Base-by-base conservation (phyloP, 2,113 vertebrate species). In the Lynx canadensis region DNA sequence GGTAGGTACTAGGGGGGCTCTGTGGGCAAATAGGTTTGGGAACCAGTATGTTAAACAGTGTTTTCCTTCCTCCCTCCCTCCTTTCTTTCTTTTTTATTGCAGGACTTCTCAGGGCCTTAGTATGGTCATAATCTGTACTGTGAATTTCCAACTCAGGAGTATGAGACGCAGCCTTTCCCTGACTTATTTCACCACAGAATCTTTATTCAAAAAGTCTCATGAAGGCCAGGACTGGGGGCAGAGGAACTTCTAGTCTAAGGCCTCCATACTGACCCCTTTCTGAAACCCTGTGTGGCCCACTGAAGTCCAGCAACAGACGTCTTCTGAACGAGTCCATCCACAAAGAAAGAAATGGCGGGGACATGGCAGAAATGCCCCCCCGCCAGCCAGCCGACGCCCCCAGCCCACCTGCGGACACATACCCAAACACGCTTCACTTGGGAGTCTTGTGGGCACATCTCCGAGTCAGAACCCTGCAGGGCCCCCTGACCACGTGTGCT, bases 361-460 rank as follows among this genome's bases (percentile, higher is more conserved):
- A 7, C 13, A 5, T 12, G 41, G 31, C 12, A 14, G 55, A 78
- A 48, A 82, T 2, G 1, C 13, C 4, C 1, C 1, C 13, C 3
- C 0, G 5, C 36, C 41, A 3, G 15, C 36, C 12, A 16, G 10
- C 14, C 3, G 4, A 11, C 0, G n/a, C 36, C 52, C 73, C 7
- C 48, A 3, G 16, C 14, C 14, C 12, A 0, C 41, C 27, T 27
- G 0, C 27, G 0, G 74, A 48, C 27, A 78, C 74, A 48, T 27
- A 48, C 25, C 74, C 27, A 1, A 78, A 78, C 14, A 15, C 7
- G 13, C 73, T 45, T 74, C 73, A 1, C 73, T 7, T 15, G 73
- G 73, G 73, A 27, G 25, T 45, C 73, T 41, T 29, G 73, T 0
- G 23, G 41, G 7, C 1, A 1, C 73, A 31, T 25, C 41, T 78